Base-by-base conservation (phyloP, 2,113 vertebrate genomes). In the Phoenicopterus ruber region DNA sequence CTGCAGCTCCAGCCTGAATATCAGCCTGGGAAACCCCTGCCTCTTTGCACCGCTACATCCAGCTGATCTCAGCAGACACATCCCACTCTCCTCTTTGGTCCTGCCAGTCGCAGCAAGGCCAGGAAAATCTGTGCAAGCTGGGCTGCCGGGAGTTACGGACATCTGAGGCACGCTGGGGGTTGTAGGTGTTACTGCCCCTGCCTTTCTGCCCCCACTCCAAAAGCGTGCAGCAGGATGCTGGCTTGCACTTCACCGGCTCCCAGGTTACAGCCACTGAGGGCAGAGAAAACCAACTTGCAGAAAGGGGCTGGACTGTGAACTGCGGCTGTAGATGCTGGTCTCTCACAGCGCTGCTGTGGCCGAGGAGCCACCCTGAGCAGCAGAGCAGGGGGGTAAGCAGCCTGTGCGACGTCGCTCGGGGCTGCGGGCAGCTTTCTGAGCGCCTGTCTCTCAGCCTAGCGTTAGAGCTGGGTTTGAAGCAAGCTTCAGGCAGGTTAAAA, bases 321-420 rank as follows among this genome's bases (percentile, higher is more conserved):
- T 65, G 70, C 12, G 79, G 70, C 78, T 69, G 70, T 71, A 72
- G 55, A 65, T 32, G 46, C 21, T 0, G 8, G 6, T 32, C 66
- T 86, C 40, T n/a, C 24, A 20, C 40, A n/a, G 49, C 0, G 0
- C 61, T 52, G 82, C 82, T 26, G 82, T 4, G 57, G 84, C 69
- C 4, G 2, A 76, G 38, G 44, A 92, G 82, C 26, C 54, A 80
- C 58, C 42, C 40, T 4, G 9, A 50, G 66, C 47, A n/a, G 52
- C 10, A 10, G 22, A 59, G 52, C 26, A 55, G 85, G 71, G 40
- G 4, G 4, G 58, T 85, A 57, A 57, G 79, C 57, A 55, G 78
- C 65, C 52, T 49, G 13, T 7, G 58, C 6, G 9, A 46, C 3
- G 6, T 46, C 1, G 3, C 40, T 32, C 17, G 8, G 1, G 15